Conservation (phyloP, 2,797 vertebrate genomes). For the Momotus momota region DNA sequence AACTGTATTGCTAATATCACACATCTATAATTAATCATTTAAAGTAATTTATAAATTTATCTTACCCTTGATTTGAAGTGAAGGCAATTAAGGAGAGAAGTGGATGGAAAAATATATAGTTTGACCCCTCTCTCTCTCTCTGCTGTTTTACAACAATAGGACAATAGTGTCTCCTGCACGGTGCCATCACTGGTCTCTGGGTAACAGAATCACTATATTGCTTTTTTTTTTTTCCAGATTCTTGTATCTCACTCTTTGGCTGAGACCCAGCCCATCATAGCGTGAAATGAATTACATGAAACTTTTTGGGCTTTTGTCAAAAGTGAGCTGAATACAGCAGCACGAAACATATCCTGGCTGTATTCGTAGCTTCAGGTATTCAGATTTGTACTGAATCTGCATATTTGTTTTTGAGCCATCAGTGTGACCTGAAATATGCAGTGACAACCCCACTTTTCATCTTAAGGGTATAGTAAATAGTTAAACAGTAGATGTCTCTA, state of each 20-base stretch:
- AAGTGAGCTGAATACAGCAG: conserved; percentile 74
- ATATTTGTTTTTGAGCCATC: conserved; percentile 75
- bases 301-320: conserved; percentile 80
- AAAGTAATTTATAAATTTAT: conserved; percentile 80
- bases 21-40: conserved; percentile 77
- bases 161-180: conserved; percentile 66
- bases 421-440: conserved; percentile 74
- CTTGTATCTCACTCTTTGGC: conserved; percentile 77
- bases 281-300: conserved; percentile 81
- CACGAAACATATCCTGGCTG: conserved; percentile 56
- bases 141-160: conserved; percentile 73
- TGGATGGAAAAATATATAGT: conserved; percentile 70
- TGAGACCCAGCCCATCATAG: conserved; percentile 78
- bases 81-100: conserved; percentile 78
- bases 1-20: conserved; percentile 68
- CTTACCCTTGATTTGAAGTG: conserved; percentile 82
- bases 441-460: conserved; percentile 78
- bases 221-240: conserved; percentile 76
- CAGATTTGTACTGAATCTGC: conserved; percentile 70
- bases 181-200: conserved; percentile 72
- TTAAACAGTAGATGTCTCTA: conserved; percentile 83
- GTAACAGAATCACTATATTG: conserved; percentile 74
- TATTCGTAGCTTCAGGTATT: conserved; percentile 71
- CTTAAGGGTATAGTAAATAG: conserved; percentile 82
- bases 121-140: conserved; percentile 70